These are phyloP conservation scores for Monochamus saltuarius DNA, from an alignment of 1,140 invertebrate species.

Conservation along the genomic window DNA sequence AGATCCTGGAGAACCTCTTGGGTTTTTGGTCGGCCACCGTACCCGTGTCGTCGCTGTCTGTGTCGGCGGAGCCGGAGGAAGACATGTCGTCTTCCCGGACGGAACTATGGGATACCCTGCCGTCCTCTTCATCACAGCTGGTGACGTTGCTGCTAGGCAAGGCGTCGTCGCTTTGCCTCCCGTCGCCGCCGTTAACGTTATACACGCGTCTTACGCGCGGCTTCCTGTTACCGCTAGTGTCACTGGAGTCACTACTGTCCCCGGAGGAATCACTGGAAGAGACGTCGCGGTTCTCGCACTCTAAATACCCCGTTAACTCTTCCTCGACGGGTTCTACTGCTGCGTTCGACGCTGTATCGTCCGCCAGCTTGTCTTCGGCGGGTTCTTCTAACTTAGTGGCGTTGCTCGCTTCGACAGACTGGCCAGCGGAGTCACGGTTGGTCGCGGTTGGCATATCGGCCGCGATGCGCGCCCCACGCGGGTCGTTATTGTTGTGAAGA, in stretches of 20 bases:
- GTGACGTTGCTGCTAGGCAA: constrained; percentile 44
- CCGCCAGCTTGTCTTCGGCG: neutral
- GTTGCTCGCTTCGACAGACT: constrained; percentile 7
- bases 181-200: constrained; percentile 42
- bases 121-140: constrained; percentile 42
- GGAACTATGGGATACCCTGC: constrained; percentile 43
- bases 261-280: constrained; percentile 55
- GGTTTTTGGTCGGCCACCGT: constrained; percentile 63
- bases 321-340: constrained; percentile 11
- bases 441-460: constrained; percentile 6
- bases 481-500: neutral
- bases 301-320: constrained; percentile 54
- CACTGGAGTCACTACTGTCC: constrained; percentile 43
- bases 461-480: constrained; percentile 36
- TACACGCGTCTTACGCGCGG: constrained; percentile 39
- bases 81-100: constrained; percentile 55
- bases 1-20: constrained; percentile 70
- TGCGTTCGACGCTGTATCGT: neutral
- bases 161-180: constrained; percentile 43
- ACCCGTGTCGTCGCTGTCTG: constrained; percentile 60
- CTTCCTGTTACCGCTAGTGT: constrained; percentile 38
- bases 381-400: constrained; percentile 17
- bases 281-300: constrained; percentile 58
- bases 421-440: constrained; percentile 22
- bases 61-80: constrained; percentile 60